Evolutionary conservation across 2,888 invertebrate genomes (phyloP), one percentile per base, ranked within the genome.

Genomic region (Leptopterna dolabrata): DNA sequence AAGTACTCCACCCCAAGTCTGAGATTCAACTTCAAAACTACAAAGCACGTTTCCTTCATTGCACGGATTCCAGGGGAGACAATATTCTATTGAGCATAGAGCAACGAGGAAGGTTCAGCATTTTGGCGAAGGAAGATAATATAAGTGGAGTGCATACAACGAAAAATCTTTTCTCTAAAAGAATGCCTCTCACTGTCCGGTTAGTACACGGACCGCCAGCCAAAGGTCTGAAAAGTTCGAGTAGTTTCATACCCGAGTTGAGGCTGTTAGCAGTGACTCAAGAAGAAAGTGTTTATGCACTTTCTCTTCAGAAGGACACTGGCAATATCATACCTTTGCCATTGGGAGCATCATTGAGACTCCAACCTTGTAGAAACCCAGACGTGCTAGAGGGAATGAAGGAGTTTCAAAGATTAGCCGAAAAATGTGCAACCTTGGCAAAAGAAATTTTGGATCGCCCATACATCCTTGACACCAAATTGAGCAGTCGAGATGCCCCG

Each of bases 71-170:
- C 24, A 95, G 95, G 91, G 97, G 97, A 63, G 97, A 97, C 91
- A 95, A 94, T 90, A 93, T 98, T 43, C 94, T 97, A 91, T 93
- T 98, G 89, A 95, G 96, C 89, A 93, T 97, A 91, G 97, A 98
- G 91, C 96, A 97, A 92, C 95, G 96, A 91, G 97, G 97, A 51
- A 95, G 96, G 91, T 98, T 98, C 93, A 98, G 97, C 90, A 97
- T 97, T 78, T 93, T 98, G 87, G 98, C 98, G 89, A 95, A 97
- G 91, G 97, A 97, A 92, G 97, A 97, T 91, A 97, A 97, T 92
- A 97, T 98, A 89, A 97, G 97, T 91, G 98, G 98, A 29, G 98
- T 98, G 24, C 98, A 98, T 92, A 96, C 96, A 89, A 97, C 97
- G 19, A 95, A 96, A 91, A 97, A 97, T 91, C 93, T 98, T 89